Evolutionary conservation across 2,888 invertebrate genomes (phyloP), one percentile per base, ranked within the genome.

Genomic region (Heliconius ethilla): DNA sequence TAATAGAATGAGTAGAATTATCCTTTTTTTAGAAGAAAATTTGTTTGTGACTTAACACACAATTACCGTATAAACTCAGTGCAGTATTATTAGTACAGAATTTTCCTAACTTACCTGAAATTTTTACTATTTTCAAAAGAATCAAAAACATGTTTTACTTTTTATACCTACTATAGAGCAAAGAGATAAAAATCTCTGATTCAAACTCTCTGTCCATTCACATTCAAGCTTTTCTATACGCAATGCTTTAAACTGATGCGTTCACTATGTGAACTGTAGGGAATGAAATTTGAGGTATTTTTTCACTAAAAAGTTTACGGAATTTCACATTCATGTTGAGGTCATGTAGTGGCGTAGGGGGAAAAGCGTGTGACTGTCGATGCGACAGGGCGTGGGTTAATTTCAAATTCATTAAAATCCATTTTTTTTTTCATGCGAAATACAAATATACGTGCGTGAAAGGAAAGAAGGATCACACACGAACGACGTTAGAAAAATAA

Each of bases 211-310:
- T 18, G 33, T 29, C 37, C 66, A 72, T 77, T 72, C 72, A 77
- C 18, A 66, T 77, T 55, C n/a, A 27, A 76, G 65, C 27, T 45
- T 72, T 65, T 76, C 70, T 77, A 72, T 75, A 75, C 59, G 40
- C 75, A 33, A 25, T 33, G 69, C 75, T 33, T 65, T 55, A 70
- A 70, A 67, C 33, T 70, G 70, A 63, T n/a, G 51, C 70, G 51
- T 37, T 65, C 63, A 75, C 45, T 62, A 40, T 45, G 37, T 73
- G 62, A 62, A 62, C 11, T 63, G 2, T 6, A 25, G 63, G 25
- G 2, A 63, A 27, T 63, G n/a, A 63, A 27, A 25, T 63, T 63
- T 63, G 27, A 25, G 25, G 63, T 25, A 18, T 11, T 25, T 63
- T 62, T 59, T n/a, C 11, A 59, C n/a, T 4, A 59, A n/a, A 59